A percentile compares a stretch with the other conserved stretches of the same genome.
These are phyloP conservation scores for Phenacoccus solenopsis DNA, from an alignment of 1,140 invertebrate genomes.

Conservation along the genomic window DNA sequence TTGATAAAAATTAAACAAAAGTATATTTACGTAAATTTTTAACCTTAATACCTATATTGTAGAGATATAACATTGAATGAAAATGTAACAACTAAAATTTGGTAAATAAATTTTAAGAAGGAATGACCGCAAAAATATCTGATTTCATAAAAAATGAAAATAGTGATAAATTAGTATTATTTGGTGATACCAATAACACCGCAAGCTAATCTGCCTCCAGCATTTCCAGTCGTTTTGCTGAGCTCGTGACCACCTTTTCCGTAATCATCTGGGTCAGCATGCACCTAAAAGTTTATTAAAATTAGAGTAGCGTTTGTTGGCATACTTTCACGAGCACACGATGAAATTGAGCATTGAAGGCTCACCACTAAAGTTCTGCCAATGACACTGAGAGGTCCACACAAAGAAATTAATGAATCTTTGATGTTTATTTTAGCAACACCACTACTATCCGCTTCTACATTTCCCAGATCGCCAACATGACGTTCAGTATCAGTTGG, in stretches of 20 bases:
- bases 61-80: too few species aligned
- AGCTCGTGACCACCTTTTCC: slow-evolving; percentile 86
- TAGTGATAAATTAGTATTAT: slow-evolving; percentile 8
- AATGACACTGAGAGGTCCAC: slow-evolving; percentile 65
- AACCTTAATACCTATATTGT: too few species aligned
- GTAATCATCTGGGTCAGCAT: slow-evolving; percentile 89
- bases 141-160: not conserved
- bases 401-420: slow-evolving; percentile 59
- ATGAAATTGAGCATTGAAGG: slow-evolving; percentile 22
- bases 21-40: too few species aligned
- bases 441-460: slow-evolving; percentile 55
- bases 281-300: too few species aligned
- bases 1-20: too few species aligned
- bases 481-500: slow-evolving; percentile 62
- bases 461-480: slow-evolving; percentile 86
- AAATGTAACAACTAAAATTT: too few species aligned
- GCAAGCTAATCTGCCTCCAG: slow-evolving; percentile 87
- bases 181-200: slow-evolving; percentile 85
- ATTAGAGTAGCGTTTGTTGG: too few species aligned
- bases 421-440: slow-evolving; percentile 62
- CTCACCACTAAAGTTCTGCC: slow-evolving; percentile 76
- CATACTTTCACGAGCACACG: too few species aligned
- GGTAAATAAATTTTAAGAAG: not conserved
- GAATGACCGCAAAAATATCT: not conserved
- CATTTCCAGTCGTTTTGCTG: slow-evolving; percentile 92